Conservation (phyloP, 92 coral and sea anemone species). For the Anthopleura xanthogrammica region DNA sequence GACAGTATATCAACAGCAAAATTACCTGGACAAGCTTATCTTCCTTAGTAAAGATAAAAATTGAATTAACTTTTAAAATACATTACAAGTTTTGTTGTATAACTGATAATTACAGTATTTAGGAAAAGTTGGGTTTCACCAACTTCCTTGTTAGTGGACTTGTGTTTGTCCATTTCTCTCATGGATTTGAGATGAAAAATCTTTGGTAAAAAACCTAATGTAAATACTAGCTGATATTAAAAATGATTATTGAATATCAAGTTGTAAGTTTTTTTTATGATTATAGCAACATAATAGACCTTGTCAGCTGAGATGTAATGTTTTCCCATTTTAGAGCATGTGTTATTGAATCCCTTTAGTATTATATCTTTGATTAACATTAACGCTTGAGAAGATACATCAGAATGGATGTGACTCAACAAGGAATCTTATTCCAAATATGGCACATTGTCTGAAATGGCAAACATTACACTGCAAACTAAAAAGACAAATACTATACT, state of each 20-base stretch:
- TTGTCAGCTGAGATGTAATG: no score
- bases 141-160: not conserved
- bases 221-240: not conserved
- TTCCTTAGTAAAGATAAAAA: constrained; percentile 15
- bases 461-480: no score
- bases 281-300: no score
- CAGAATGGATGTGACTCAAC: no score
- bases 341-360: no score
- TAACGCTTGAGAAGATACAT: no score
- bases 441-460: no score
- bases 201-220: not conserved
- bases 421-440: no score
- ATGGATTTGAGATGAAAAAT: not conserved
- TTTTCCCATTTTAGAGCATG: no score
- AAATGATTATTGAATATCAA: not conserved
- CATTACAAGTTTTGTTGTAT: not conserved
- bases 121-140: not conserved
- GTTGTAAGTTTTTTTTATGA: not conserved
- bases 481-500: no score
- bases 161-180: not conserved
- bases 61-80: not conserved
- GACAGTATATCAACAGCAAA: constrained; percentile 33
- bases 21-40: constrained; percentile 45
- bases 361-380: no score
- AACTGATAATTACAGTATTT: not conserved